phyloP scores from a whole-genome alignment of 1,140 invertebrate species.

The Chironomus tepperi region DNA sequence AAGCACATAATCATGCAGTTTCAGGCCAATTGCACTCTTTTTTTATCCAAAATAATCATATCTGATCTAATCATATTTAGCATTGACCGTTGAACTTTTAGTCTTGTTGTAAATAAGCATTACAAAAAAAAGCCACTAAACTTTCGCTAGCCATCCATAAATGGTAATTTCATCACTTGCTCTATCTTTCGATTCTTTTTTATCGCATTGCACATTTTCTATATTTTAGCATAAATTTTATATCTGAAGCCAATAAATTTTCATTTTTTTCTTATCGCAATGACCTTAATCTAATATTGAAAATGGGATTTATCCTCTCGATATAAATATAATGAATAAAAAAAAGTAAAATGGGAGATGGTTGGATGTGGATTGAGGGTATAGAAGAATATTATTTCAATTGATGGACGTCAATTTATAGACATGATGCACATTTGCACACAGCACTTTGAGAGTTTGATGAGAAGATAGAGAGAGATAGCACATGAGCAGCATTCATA shows the following conservation, averaged over 20 bases:
- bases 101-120: too few relatives aligned
- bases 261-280: not conserved
- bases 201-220: not conserved
- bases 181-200: too few relatives aligned
- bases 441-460: not conserved
- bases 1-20: too few relatives aligned
- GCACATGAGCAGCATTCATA: not conserved
- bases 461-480: not conserved
- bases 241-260: not conserved
- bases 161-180: too few relatives aligned
- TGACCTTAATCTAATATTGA: constrained; percentile 1
- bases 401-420: constrained; percentile 12
- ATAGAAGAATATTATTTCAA: not conserved
- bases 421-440: constrained; percentile 3
- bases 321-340: too few relatives aligned
- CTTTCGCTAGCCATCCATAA: too few relatives aligned
- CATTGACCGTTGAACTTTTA: too few relatives aligned
- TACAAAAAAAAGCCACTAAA: too few relatives aligned
- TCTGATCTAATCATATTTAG: too few relatives aligned
- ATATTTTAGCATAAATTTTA: not conserved
- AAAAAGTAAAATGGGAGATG: too few relatives aligned
- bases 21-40: too few relatives aligned
- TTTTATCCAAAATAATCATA: too few relatives aligned
- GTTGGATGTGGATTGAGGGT: not conserved
- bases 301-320: not conserved